Percentiles rank a stretch among this genome's conserved stretches.
These are phyloP conservation scores for Macrophya alboannulata DNA, from an alignment of 2,888 invertebrate genomes.

Conservation along the genomic window DNA sequence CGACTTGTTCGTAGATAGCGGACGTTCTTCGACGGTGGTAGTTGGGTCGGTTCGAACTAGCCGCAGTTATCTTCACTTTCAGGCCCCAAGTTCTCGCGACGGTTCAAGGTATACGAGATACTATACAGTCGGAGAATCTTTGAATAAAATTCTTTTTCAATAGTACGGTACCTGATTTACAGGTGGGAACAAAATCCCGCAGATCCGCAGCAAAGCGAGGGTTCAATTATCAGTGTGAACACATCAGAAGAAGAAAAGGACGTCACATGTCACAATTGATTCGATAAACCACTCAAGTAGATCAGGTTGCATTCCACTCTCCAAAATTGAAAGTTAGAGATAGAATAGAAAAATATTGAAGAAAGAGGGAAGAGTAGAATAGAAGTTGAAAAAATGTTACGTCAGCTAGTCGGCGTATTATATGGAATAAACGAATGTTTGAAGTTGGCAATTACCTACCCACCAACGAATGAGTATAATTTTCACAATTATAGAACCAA, in stretches of 20 bases:
- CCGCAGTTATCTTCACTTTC: conserved; percentile 16
- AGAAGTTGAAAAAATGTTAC: not conserved
- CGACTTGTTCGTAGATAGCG: conserved; percentile 59
- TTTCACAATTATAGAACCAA: conserved; percentile 7
- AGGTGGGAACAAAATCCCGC: not conserved
- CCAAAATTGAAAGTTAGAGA: not conserved
- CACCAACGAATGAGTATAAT: conserved; percentile 1
- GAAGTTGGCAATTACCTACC: not conserved
- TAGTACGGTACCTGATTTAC: not conserved
- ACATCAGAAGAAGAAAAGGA: not conserved
- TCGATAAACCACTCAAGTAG: not conserved
- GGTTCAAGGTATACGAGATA: conserved; percentile 50
- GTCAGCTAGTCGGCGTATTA: not conserved
- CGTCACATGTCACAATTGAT: not conserved
- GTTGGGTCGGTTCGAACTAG: conserved; percentile 37
- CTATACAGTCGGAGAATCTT: conserved; percentile 38
- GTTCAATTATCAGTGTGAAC: not conserved
- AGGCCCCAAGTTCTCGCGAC: conserved; percentile 36
- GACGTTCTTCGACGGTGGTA: not conserved
- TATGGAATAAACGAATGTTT: not conserved
- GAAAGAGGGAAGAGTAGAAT: not conserved
- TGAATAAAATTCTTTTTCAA: conserved; percentile 15
- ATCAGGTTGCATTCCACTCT: not conserved
- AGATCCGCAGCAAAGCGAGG: not conserved
- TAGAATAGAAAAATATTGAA: not conserved